Conservation (phyloP, 1,140 invertebrate genomes). For the Sycophaga agraensis region DNA sequence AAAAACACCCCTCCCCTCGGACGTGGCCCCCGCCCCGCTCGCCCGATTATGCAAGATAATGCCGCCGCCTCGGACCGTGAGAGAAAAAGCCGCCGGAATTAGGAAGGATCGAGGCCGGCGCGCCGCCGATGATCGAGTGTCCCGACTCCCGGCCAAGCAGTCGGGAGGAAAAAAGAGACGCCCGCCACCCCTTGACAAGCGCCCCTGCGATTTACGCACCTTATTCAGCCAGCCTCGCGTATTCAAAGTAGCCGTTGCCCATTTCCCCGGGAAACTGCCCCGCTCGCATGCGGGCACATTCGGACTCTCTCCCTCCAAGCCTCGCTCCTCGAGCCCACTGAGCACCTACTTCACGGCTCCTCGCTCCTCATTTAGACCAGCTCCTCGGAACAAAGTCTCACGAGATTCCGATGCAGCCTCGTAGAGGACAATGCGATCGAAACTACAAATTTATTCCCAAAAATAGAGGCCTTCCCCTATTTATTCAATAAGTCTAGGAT, state of each 20-base stretch:
- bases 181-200: no score
- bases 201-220: no score
- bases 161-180: not conserved
- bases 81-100: conserved; percentile 1
- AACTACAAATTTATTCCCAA: no score
- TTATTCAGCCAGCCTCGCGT: not conserved
- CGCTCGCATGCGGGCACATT: conserved; percentile 3
- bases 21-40: not conserved
- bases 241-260: conserved; percentile 16
- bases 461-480: no score
- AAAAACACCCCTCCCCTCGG: conserved; percentile 7
- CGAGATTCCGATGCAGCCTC: no score
- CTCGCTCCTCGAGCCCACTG: no score
- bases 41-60: conserved; percentile 12
- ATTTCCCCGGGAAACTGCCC: conserved; percentile 5
- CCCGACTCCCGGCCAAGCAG: no score
- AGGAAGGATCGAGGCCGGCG: not conserved
- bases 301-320: not conserved
- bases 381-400: no score
- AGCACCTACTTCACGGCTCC: no score
- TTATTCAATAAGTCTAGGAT: no score
- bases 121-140: conserved; percentile 8
- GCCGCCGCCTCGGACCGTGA: not conserved
- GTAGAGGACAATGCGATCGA: no score
- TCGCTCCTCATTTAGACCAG: no score